A percentile compares a stretch with the other conserved stretches of the same genome.
These are phyloP conservation scores for Leptinotarsa rubiginosa DNA, from an alignment of 2,888 invertebrate species.

Conservation along the genomic window DNA sequence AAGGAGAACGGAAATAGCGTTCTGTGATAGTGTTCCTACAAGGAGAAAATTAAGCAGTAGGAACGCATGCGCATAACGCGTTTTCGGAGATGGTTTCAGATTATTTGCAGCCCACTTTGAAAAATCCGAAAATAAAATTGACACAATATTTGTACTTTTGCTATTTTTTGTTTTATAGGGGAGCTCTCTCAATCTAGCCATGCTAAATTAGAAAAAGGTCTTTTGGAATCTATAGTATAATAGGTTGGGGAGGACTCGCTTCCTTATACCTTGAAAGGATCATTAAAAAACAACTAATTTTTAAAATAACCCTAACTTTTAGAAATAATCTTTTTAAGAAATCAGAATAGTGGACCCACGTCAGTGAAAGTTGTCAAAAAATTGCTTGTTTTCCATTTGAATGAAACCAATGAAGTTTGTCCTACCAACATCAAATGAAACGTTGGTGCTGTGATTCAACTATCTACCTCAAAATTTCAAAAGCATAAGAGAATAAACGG, in stretches of 20 bases:
- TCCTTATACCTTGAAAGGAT: constrained; percentile 7
- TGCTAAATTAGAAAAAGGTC: background rate
- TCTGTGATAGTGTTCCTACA: constrained; percentile 8
- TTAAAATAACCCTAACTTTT: constrained; percentile 1
- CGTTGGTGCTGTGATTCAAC: background rate
- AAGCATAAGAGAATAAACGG: background rate
- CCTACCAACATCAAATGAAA: background rate
- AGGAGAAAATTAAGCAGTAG: constrained; percentile 13
- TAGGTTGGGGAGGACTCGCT: background rate
- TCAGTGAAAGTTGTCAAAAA: background rate
- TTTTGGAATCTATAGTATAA: background rate
- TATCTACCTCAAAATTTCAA: constrained; percentile 2
- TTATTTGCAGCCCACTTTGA: constrained; percentile 16
- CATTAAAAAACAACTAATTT: background rate
- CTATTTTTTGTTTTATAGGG: background rate
- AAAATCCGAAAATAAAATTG: constrained; percentile 12
- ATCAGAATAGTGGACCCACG: background rate
- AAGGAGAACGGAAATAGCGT: background rate
- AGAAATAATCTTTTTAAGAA: background rate
- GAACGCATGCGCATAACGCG: constrained; percentile 19
- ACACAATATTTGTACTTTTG: background rate
- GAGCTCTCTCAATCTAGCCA: constrained; percentile 1
- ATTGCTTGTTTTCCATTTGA: background rate
- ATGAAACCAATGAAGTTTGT: constrained; percentile 6
- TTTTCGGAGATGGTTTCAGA: constrained; percentile 14